phyloP scores from a whole-genome alignment of 1,140 invertebrate species.

The Galleria mellonella region DNA sequence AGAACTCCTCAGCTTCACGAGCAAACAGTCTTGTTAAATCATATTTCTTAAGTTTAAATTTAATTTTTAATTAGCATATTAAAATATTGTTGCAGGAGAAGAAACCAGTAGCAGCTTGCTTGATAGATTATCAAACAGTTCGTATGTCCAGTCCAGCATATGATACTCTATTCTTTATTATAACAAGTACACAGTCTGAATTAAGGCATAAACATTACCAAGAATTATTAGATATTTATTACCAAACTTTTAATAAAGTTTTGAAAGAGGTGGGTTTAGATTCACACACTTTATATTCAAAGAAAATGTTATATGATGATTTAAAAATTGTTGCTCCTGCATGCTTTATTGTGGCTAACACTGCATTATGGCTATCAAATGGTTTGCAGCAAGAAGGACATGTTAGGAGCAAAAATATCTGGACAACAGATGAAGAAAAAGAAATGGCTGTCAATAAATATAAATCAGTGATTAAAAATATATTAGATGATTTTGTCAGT shows the following conservation, averaged over 20 bases:
- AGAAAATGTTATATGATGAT: slow-evolving; percentile 36
- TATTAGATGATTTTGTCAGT: slow-evolving; percentile 45
- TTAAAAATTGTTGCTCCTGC: slow-evolving; percentile 42
- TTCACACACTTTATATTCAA: slow-evolving; percentile 25
- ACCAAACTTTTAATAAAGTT: slow-evolving; percentile 30
- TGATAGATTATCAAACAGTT: slow-evolving; percentile 59
- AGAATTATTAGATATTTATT: slow-evolving; percentile 43
- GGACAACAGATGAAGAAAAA: slow-evolving; percentile 31
- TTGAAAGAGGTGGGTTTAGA: slow-evolving; percentile 21
- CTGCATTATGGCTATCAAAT: slow-evolving; percentile 50
- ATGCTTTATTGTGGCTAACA: slow-evolving; percentile 52
- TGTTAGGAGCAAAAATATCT: slow-evolving; percentile 47
- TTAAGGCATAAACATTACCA: slow-evolving; percentile 31
- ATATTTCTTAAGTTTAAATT: too few relatives aligned
- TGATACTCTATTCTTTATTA: slow-evolving; percentile 49
- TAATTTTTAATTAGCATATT: too few relatives aligned
- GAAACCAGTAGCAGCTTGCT: slow-evolving; percentile 33
- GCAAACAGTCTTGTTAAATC: too few relatives aligned
- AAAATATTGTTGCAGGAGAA: slow-evolving; percentile 33
- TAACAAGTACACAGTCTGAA: slow-evolving; percentile 31
- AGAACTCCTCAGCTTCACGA: too few relatives aligned
- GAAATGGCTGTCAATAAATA: slow-evolving; percentile 29
- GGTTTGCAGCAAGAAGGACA: slow-evolving; percentile 58
- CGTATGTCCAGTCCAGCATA: slow-evolving; percentile 45
- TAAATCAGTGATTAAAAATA: slow-evolving; percentile 32